A percentile compares a stretch with the other conserved stretches of the same genome.
phyloP scores from a whole-genome alignment of 2,113 vertebrate species.

The Pontoporia blainvillei region DNA sequence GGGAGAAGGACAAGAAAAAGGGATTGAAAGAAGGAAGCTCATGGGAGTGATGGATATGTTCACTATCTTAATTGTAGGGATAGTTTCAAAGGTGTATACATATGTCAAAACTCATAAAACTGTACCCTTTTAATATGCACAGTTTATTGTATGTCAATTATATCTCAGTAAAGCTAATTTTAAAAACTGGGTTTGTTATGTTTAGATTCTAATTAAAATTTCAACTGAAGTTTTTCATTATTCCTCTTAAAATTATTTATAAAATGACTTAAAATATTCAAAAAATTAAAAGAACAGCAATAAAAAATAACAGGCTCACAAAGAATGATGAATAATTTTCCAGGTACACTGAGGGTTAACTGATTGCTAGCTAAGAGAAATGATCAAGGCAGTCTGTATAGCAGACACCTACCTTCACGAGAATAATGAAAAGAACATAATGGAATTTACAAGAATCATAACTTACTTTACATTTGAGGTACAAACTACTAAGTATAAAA shows the following conservation, averaged over 20 bases:
- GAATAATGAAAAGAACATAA: neutral
- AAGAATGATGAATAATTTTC: neutral
- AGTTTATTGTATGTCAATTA: neutral
- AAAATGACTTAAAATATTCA: neutral
- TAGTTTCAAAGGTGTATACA: neutral
- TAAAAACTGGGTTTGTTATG: neutral
- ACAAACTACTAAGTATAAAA: neutral
- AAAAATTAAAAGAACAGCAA: neutral
- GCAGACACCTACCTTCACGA: neutral
- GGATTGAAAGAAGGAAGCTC: neutral
- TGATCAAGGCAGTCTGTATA: neutral
- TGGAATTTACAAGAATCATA: neutral
- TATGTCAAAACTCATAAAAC: neutral
- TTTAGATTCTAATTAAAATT: conserved; percentile 25
- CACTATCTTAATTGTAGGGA: neutral
- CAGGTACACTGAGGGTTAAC: neutral
- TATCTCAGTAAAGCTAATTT: neutral
- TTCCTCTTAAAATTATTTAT: neutral
- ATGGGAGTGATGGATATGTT: neutral
- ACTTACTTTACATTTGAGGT: neutral
- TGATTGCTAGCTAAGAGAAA: neutral
- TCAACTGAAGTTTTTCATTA: neutral
- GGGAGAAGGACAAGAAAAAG: neutral
- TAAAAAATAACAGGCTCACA: neutral
- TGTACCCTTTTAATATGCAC: neutral